phyloP scores from a whole-genome alignment of 1,140 invertebrate species.

The Papilio polytes region DNA sequence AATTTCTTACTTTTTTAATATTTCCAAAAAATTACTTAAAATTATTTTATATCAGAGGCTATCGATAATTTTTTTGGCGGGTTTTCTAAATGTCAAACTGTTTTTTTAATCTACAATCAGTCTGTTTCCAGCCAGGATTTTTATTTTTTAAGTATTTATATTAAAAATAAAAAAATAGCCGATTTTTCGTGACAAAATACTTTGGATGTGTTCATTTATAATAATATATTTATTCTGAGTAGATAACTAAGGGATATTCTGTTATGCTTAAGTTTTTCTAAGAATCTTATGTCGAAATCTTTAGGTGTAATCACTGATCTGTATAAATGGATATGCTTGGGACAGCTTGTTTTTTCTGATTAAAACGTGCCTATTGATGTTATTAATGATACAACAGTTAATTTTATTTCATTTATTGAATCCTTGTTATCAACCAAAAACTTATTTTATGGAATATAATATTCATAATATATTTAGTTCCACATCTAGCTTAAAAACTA shows the following conservation, averaged over 20 bases:
- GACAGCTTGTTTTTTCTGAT: too few relatives aligned
- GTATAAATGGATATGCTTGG: too few relatives aligned
- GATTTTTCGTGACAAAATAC: constrained; percentile 39
- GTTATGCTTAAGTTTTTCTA: constrained; percentile 40
- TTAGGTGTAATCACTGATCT: neutral
- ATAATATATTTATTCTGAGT: constrained; percentile 59
- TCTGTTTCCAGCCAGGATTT: neutral
- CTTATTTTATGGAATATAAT: too few relatives aligned
- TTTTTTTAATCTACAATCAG: constrained; percentile 3
- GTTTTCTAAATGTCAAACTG: neutral
- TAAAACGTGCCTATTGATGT: too few relatives aligned
- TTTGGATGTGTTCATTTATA: constrained; percentile 63
- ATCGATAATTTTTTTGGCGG: neutral
- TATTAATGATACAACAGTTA: too few relatives aligned
- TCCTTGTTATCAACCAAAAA: too few relatives aligned
- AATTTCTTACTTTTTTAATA: neutral
- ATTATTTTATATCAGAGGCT: neutral
- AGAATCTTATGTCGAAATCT: constrained; percentile 12
- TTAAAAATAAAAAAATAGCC: neutral
- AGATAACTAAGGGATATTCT: constrained; percentile 44
- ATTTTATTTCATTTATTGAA: too few relatives aligned
- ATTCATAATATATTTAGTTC: too few relatives aligned
- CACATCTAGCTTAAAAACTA: too few relatives aligned
- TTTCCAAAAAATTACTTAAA: neutral
- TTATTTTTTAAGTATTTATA: neutral